Percentiles rank a stretch among this genome's conserved stretches.
Conservation (phyloP, 1,140 invertebrate species). For the Saxidomus purpurata region DNA sequence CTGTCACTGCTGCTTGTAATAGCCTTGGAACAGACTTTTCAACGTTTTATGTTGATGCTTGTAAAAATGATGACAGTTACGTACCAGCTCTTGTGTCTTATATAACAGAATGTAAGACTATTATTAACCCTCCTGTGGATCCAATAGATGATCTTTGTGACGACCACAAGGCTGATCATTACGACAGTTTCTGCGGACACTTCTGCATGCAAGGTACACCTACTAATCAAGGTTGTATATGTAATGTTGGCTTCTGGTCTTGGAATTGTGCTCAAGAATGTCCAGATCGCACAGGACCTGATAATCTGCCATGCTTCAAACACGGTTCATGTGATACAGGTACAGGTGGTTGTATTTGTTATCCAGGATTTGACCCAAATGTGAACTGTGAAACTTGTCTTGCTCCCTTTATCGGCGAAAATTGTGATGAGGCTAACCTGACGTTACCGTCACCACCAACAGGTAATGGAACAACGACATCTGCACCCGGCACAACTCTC, state of each 20-base stretch:
- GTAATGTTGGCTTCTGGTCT: constrained; percentile 69
- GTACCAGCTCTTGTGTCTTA: constrained; percentile 62
- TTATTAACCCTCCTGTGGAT: constrained; percentile 38
- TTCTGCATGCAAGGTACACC: constrained; percentile 66
- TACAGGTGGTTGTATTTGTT: constrained; percentile 66
- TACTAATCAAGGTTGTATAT: constrained; percentile 57
- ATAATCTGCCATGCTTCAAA: constrained; percentile 58
- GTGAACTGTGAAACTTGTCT: constrained; percentile 64
- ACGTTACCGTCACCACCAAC: constrained; percentile 21
- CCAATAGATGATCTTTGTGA: constrained; percentile 59
- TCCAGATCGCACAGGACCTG: constrained; percentile 58
- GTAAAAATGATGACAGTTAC: constrained; percentile 62
- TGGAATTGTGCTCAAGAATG: constrained; percentile 68
- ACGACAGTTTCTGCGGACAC: constrained; percentile 63
- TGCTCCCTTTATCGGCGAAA: constrained; percentile 58
- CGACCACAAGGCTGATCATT: constrained; percentile 58
- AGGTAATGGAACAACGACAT: not conserved
- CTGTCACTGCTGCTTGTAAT: constrained; percentile 48
- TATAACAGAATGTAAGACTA: constrained; percentile 48
- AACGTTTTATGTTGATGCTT: constrained; percentile 62
- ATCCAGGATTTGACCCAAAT: constrained; percentile 48
- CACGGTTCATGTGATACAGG: constrained; percentile 63
- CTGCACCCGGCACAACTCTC: not conserved
- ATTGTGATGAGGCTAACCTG: constrained; percentile 56
- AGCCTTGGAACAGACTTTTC: constrained; percentile 55